phyloP scores from a whole-genome alignment of 92 coral and sea anemone genomes.

The Porites cylindrica region DNA sequence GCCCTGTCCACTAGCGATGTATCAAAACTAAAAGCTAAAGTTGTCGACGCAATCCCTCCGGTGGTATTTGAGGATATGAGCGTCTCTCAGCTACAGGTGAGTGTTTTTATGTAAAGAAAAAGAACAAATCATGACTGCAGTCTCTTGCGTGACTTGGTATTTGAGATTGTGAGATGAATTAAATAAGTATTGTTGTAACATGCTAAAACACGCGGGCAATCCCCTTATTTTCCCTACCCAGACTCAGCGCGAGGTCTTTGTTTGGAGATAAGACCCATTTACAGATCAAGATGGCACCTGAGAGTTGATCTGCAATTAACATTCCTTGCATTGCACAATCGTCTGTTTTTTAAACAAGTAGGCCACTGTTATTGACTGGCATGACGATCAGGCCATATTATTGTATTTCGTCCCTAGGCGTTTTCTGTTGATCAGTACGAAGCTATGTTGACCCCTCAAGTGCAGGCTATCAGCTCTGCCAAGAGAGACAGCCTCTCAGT shows the following conservation, averaged over 20 bases:
- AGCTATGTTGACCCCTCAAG: slow-evolving; percentile 93
- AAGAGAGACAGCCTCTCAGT: slow-evolving; percentile 62
- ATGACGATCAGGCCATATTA: background rate
- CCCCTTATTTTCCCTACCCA: too few species aligned
- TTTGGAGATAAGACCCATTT: too few species aligned
- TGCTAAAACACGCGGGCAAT: too few species aligned
- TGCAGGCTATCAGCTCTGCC: slow-evolving; percentile 85
- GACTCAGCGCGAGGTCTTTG: too few species aligned
- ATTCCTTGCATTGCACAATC: too few species aligned
- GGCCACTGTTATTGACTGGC: background rate
- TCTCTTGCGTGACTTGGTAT: too few species aligned
- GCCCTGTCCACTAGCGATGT: slow-evolving; percentile 77
- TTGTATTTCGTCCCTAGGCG: slow-evolving; percentile 61
- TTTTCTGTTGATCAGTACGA: slow-evolving; percentile 83
- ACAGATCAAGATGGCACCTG: too few species aligned
- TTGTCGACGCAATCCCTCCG: slow-evolving; percentile 92
- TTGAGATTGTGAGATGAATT: too few species aligned
- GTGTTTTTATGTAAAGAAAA: too few species aligned
- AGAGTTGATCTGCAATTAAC: too few species aligned
- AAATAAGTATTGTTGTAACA: too few species aligned
- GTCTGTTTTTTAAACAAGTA: background rate
- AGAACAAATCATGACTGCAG: background rate
- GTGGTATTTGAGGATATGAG: slow-evolving; percentile 78
- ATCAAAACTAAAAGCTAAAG: slow-evolving; percentile 73
- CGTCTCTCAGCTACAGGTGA: slow-evolving; percentile 74